Percentiles rank a stretch among this genome's conserved stretches.
Evolutionary conservation across 2,888 invertebrate species (phyloP).

Genomic region (Tipula vernalis): DNA sequence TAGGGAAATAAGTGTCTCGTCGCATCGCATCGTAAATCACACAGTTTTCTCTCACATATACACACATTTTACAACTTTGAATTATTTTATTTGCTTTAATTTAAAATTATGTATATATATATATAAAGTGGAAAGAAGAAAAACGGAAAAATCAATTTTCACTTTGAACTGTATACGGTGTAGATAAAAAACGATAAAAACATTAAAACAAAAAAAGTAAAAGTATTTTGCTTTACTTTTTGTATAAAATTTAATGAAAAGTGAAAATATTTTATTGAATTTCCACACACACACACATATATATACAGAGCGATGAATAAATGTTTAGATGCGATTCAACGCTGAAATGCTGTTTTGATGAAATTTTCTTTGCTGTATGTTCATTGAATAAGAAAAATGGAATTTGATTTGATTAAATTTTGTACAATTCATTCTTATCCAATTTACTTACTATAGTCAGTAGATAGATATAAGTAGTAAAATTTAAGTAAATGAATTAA

Average conservation of each 20-base stretch:
- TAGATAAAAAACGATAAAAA: neutral
- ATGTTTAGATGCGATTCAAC: neutral
- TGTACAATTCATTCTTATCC: neutral
- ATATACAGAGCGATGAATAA: neutral
- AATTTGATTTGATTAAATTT: neutral
- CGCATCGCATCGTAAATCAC: neutral
- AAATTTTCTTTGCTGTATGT: neutral
- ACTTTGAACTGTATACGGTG: neutral
- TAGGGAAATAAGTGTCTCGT: neutral
- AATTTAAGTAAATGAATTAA: neutral
- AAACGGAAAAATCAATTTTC: neutral
- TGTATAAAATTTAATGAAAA: neutral
- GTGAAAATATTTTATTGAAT: neutral
- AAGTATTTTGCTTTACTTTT: neutral
- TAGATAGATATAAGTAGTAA: neutral
- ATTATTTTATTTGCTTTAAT: neutral
- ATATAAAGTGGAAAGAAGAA: neutral
- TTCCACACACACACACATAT: neutral
- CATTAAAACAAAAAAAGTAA: neutral
- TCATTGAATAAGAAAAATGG: neutral
- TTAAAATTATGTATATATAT: neutral
- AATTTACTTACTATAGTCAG: neutral
- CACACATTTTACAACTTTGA: neutral
- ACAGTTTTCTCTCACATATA: neutral
- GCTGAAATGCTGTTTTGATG: neutral